Base-by-base conservation (phyloP, 2,797 vertebrate species). In the Yasuhikotakia modesta region DNA sequence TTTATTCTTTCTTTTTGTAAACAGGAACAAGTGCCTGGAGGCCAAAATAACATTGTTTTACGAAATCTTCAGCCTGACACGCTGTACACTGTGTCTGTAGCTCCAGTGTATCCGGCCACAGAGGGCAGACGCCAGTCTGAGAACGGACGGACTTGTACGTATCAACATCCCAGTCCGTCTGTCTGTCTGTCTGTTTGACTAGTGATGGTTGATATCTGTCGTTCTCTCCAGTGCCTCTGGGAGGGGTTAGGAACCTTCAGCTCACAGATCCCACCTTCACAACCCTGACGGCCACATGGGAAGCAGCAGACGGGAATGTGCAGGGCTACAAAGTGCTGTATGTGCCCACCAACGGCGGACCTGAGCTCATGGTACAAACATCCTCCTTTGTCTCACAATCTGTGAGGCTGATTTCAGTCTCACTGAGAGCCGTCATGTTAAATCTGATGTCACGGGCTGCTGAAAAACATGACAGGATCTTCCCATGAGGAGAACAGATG, bases 271-370 rank as follows among this genome's bases (percentile, higher is more conserved):
- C 95, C 13, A 97, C 96, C 79, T 95, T 97, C 86, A 97, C 96
- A 32, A 95, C 95, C 2, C 95, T 99, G 61, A 96, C 93, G 0
- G 96, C 96, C 0, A 88, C 84, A 71, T 99, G 97, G 97, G 92
- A 95, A 16, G 93, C 96, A 0, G 97, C 97, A 0, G 97, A 96
- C 0, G 97, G 97, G 0, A 95, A 96, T 35, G 97, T 99, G 21
- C 96, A 95, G 81, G 97, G 98, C 10, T 99, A 99, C 86, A 95
- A 95, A 80, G 94, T 99, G 5, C 92, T 97, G 87, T 99, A 98
- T 65, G 83, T 87, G 22, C 95, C 96, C 17, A 88, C 83, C 0
- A 87, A 88, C 0, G 97, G 98, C 48, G 97, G 97, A 21, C 86
- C 92, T 55, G 89, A 92, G 84, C 83, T 92, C 0, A 86, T 86